phyloP scores from a whole-genome alignment of 2,797 vertebrate genomes.

The Leptoclinus maculatus region DNA sequence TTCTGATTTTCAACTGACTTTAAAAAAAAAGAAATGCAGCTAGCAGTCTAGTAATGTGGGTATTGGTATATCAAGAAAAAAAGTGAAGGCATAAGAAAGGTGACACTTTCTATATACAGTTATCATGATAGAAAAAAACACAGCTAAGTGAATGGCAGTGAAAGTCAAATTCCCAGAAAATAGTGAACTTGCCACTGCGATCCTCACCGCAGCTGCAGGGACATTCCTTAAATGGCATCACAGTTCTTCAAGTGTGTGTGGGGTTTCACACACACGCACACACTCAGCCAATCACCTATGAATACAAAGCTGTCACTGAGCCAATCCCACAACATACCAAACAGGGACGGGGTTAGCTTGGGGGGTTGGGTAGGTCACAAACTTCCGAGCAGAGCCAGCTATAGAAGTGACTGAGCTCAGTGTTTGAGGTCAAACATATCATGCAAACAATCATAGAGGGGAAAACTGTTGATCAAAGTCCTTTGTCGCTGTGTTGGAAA shows the following conservation, averaged over 20 bases:
- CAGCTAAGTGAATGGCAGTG: neutral
- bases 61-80: neutral
- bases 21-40: neutral
- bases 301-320: constrained; percentile 43
- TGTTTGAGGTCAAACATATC: constrained; percentile 11
- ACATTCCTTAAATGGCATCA: constrained; percentile 72
- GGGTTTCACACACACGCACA: constrained; percentile 6
- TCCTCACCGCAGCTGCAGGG: constrained; percentile 33
- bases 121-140: neutral
- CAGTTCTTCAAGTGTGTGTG: constrained; percentile 32
- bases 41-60: neutral
- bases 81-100: neutral
- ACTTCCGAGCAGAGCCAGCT: constrained; percentile 3
- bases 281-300: constrained; percentile 67
- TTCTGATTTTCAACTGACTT: neutral
- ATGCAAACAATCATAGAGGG: neutral
- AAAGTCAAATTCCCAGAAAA: constrained; percentile 22
- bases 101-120: neutral
- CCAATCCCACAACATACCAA: constrained; percentile 42
- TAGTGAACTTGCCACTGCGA: constrained; percentile 8
- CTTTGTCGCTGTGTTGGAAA: neutral
- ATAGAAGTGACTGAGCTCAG: constrained; percentile 2
- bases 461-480: neutral
- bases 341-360: constrained; percentile 16
- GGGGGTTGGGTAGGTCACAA: constrained; percentile 11